Conservation (phyloP, 2,113 vertebrate genomes). For the Cavia porcellus region DNA sequence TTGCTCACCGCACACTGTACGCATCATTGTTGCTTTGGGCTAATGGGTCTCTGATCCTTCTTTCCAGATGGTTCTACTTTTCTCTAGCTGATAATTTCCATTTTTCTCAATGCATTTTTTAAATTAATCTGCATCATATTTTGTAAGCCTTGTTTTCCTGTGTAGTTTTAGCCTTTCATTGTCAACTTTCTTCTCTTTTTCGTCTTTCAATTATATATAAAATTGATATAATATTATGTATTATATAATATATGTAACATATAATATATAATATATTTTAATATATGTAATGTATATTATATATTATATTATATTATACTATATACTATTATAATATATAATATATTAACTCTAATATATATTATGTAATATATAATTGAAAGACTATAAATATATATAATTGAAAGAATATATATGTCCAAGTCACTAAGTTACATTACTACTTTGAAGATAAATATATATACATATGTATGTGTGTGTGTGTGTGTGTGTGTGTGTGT, state of each 20-base stretch:
- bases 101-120: slow-evolving; percentile 70
- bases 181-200: not conserved
- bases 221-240: no score
- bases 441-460: not conserved
- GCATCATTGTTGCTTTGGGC: not conserved
- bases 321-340: no score
- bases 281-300: no score
- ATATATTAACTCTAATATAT: no score
- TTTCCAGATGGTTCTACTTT: slow-evolving; percentile 71
- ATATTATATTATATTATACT: no score
- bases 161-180: not conserved
- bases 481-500: not conserved
- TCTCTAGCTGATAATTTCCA: slow-evolving; percentile 64
- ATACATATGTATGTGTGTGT: no score
- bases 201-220: not conserved
- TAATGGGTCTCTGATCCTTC: slow-evolving; percentile 54
- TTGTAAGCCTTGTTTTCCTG: slow-evolving; percentile 2
- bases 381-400: no score
- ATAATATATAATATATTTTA: no score
- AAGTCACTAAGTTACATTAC: no score
- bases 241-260: no score
- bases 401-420: no score
- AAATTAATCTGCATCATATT: slow-evolving; percentile 53
- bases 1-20: slow-evolving; percentile 11
- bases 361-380: no score